Base-by-base conservation (phyloP, 1,140 invertebrate species). In the Aricia agestis region DNA sequence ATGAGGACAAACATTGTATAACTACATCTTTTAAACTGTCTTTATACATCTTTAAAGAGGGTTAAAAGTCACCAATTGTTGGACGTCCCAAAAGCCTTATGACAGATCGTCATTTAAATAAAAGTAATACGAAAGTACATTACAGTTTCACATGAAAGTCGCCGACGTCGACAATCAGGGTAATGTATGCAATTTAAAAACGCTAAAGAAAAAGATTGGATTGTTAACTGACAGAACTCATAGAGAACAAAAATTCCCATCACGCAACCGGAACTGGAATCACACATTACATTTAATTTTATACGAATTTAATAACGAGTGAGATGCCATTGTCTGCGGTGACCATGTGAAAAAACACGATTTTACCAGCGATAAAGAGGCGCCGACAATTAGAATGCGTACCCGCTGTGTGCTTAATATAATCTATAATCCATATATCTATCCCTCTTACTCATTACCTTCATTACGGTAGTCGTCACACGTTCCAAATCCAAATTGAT, bases 291-390 rank as follows among this genome's bases (percentile, higher is more conserved):
- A 84, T 85, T 90, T 87, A 89, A 91, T 91, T 90, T 91, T 90
- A 91, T 91, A 89, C 87, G 87, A 91, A 90, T 91, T 91, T 91
- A 91, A 91, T 91, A 91, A 89, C 86, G 79, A 89, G 83, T 80
- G 86, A 84, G 85, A 83, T 86, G 82, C 80, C 79, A 90, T 91
- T 91, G 89, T 91, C 72, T 78, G 76, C 70, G 72, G 75, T 78
- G 82, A 73, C 78, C 85, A 88, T 91, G 89, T 86, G 86, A 91
- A 91, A 84, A 80, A 83, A 78, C 77, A 76, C 82, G 81, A 84
- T 84, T 89, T 89, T 86, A 87, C 83, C 72, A 66, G 59, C 83
- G 87, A 86, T 90, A 90, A 91, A 91, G 86, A 91, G 86, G 83
- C 86, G 89, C 89, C 89, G 89, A 91, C 87, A 80, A 83, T 82